Base-by-base conservation (phyloP, 2,888 invertebrate genomes). In the Opisthograptis luteolata region DNA sequence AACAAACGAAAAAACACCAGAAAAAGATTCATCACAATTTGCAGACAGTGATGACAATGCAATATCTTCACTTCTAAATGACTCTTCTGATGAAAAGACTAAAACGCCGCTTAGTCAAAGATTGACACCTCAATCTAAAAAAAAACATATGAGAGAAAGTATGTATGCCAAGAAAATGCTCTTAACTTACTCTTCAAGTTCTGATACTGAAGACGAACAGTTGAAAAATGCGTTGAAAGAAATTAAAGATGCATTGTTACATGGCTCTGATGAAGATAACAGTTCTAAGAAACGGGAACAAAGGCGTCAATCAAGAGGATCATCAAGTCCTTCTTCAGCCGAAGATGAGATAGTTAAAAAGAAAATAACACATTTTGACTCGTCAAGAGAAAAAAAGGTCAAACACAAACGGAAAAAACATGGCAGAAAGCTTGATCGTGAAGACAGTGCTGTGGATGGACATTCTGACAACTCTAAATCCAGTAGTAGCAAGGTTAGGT, bases 401-500 rank as follows among this genome's bases (percentile, higher is more conserved):
- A 39, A 37, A 45, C 14, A 17, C 2, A 55, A 43, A 32, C 10
- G 9, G 2, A 60, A 42, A 25, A 46, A 58, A 22, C 41, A 32
- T 12, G 37, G 54, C 9, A 56, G 36, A 28, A 41, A 43, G 12
- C 60, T 62, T 0, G 48, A 52, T n/a, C 53, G 50, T 44, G 52
- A 60, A 6, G 39, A 58, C 8, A 45, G 42, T 5, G 43, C 40
- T 24, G 49, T 45, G 17, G 50, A 34, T 32, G 20, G 28, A 17
- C 57, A 68, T 42, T 48, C 61, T 24, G 63, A 68, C 45, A 47
- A 68, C 22, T 79, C 79, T 47, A 73, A 73, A 65, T 72, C 79
- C 68, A 75, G 73, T 76, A 70, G 66, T 61, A 70, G 69, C 64
- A 84, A 88, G 88, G 88, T 88, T 86, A 81, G 87, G 81, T 55